Conservation (phyloP, 2,797 vertebrate genomes). For the Clarias platycephalus region DNA sequence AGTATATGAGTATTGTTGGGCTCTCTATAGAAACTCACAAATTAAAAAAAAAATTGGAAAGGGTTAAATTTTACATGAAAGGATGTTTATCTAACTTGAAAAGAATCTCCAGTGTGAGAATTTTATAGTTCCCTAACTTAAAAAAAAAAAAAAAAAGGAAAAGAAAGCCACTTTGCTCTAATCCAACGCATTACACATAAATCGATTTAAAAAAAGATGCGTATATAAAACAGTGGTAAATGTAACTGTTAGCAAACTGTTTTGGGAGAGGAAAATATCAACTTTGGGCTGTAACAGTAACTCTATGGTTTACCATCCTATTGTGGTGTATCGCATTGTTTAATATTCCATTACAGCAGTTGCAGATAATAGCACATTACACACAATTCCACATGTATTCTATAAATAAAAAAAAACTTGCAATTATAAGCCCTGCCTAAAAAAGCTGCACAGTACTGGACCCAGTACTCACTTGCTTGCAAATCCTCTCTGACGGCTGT, state of each 20-base stretch:
- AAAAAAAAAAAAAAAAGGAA: neutral
- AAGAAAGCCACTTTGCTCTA: neutral
- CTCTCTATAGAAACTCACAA: neutral
- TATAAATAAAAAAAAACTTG: neutral
- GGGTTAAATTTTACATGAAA: neutral
- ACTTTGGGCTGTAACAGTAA: neutral
- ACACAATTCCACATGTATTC: neutral
- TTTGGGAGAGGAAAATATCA: neutral
- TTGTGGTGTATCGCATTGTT: neutral
- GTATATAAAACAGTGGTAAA: neutral
- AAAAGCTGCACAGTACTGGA: neutral
- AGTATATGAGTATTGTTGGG: neutral
- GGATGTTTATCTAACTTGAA: neutral
- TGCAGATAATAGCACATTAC: neutral
- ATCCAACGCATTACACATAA: neutral
- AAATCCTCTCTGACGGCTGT: conserved; percentile 87
- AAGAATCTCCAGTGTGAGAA: neutral
- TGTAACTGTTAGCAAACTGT: neutral
- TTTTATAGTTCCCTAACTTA: neutral
- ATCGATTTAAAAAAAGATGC: neutral
- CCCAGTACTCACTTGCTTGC: conserved; percentile 82
- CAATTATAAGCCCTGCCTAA: neutral
- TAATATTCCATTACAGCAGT: neutral
- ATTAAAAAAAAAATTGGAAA: no score
- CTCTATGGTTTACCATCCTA: neutral